phyloP scores from a whole-genome alignment of 1,140 invertebrate species.

The Stratiolaelaps scimitus region DNA sequence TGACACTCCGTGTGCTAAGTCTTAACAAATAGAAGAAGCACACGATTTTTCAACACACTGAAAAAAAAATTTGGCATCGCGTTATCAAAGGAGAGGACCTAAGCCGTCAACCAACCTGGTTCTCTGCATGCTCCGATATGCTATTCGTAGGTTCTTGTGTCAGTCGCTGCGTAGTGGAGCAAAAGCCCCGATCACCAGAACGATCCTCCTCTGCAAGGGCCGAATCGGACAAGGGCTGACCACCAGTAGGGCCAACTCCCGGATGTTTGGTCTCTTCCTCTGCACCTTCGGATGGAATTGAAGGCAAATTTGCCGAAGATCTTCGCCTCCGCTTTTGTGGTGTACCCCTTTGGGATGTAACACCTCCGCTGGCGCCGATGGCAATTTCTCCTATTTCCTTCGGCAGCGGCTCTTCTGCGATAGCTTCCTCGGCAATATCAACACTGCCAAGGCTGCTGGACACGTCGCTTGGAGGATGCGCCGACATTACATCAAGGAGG shows the following conservation, averaged over 20 bases:
- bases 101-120: slow-evolving; percentile 4
- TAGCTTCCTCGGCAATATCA: slow-evolving; percentile 21
- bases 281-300: slow-evolving; percentile 1
- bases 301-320: slow-evolving; percentile 4
- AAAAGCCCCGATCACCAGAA: not conserved
- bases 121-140: slow-evolving; percentile 23
- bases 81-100: no score
- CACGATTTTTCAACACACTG: no score
- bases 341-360: not conserved
- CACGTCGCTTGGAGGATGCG: slow-evolving; percentile 25
- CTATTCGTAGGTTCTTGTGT: slow-evolving; percentile 25
- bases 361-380: not conserved
- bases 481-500: slow-evolving; percentile 4
- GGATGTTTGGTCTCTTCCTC: not conserved
- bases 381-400: not conserved
- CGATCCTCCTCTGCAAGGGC: not conserved
- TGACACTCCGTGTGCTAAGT: no score
- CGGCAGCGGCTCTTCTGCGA: slow-evolving; percentile 5
- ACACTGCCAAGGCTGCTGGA: slow-evolving; percentile 19
- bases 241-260: no score
- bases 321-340: not conserved
- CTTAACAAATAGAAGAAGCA: no score
- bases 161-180: slow-evolving; percentile 6
- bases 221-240: no score
- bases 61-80: no score